Percentiles rank a stretch among this genome's conserved stretches.
Evolutionary conservation across 1,140 invertebrate species (phyloP).

Genomic region (Cherax quadricarinatus): DNA sequence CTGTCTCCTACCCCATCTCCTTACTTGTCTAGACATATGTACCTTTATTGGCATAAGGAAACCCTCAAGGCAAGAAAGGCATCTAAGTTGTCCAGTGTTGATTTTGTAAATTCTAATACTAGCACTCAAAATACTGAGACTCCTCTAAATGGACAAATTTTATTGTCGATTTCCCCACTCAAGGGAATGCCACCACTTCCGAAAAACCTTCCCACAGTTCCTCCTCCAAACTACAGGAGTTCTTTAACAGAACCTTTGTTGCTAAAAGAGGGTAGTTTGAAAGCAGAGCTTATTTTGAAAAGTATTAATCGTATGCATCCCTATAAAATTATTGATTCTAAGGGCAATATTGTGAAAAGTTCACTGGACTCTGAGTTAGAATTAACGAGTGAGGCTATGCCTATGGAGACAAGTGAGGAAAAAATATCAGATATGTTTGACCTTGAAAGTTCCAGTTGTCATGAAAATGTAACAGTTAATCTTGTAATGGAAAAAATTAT

Average conservation of each 20-base stretch:
- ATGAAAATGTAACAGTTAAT: constrained; percentile 27
- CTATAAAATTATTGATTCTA: constrained; percentile 22
- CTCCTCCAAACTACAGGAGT: constrained; percentile 53
- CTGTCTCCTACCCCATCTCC: constrained; percentile 58
- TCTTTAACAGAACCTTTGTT: constrained; percentile 1
- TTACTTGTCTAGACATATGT: constrained; percentile 48
- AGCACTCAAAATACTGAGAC: background rate
- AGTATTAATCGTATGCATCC: constrained; percentile 42
- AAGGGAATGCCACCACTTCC: constrained; percentile 48
- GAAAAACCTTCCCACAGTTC: constrained; percentile 55
- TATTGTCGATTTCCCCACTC: constrained; percentile 1
- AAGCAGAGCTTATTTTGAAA: constrained; percentile 32
- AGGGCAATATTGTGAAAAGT: constrained; percentile 13
- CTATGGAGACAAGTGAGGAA: constrained; percentile 5
- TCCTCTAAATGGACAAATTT: constrained; percentile 36
- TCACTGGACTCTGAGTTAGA: constrained; percentile 44
- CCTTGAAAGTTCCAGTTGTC: background rate
- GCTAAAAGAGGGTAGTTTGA: constrained; percentile 12
- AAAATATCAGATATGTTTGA: background rate
- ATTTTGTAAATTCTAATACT: constrained; percentile 16
- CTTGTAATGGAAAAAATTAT: constrained; percentile 46
- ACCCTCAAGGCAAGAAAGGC: constrained; percentile 46
- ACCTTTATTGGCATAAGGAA: constrained; percentile 60
- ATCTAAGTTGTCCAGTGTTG: constrained; percentile 11
- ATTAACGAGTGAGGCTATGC: constrained; percentile 21